Base-by-base conservation (phyloP, 2,113 vertebrate species). In the Brachypteracias leptosomus region DNA sequence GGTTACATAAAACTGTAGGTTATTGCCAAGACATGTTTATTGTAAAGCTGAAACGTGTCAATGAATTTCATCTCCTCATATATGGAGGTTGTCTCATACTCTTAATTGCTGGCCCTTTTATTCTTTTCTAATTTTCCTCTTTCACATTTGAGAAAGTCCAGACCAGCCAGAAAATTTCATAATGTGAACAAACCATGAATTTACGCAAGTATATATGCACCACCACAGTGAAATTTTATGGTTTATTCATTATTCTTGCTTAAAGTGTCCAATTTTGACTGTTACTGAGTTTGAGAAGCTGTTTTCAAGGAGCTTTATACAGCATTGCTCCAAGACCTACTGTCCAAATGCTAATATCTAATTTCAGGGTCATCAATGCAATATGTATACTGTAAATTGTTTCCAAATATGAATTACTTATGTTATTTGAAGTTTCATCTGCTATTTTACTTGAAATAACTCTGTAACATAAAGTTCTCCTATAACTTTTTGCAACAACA, bases 31-130 rank as follows among this genome's bases (percentile, higher is more conserved):
- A 16, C 54, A 28, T 3, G 9, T 38, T 86, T 68, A 46, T 22
- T 0, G 0, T 46, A 42, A 86, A 46, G 21, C 47, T 7, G 9
- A 44, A 90, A 63, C 22, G 6, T 35, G 18, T 36, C 31, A 49
- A 12, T 36, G 47, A 92, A 51, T 8, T 47, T 79, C 19, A 63
- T n/a, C 36, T 38, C 36, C n/a, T 33, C 46, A 33, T 20, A 22
- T 42, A 29, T 11, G 6, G 15, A 89, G 80, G 7, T 16, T 84
- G 15, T 35, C 18, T 29, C 46, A 25, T 59, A 26, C 5, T 65
- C 54, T 47, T 76, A 54, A 47, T 38, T 61, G 31, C 10, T 57
- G 17, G 17, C 4, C 5, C 58, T 75, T 59, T 29, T 29, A 75
- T 38, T 75, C 3, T 31, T 79, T 44, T 74, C 10, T 13, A 21